phyloP scores from a whole-genome alignment of 2,797 vertebrate species.

The Pelochelys cantorii region DNA sequence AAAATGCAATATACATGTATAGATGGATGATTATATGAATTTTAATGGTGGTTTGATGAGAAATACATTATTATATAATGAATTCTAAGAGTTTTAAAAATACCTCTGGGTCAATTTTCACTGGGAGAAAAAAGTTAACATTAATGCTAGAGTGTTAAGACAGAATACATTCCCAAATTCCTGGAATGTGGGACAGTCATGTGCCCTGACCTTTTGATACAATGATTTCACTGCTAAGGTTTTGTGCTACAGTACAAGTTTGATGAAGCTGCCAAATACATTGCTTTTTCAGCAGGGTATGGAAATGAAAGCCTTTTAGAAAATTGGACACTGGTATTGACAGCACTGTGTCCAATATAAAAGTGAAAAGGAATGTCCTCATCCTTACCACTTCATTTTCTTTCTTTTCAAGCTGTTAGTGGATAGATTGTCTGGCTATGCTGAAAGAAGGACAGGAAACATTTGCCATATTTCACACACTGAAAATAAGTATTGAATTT shows the following conservation, averaged over 20 bases:
- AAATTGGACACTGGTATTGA: neutral
- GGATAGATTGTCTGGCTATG: neutral
- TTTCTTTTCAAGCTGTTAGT: neutral
- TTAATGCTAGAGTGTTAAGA: neutral
- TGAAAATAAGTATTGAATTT: too few relatives aligned
- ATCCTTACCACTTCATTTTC: neutral
- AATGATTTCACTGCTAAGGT: neutral
- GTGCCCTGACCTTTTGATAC: neutral
- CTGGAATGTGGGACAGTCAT: neutral
- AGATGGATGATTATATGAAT: accelerated
- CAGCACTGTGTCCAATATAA: neutral
- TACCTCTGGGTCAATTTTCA: neutral
- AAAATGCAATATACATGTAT: neutral
- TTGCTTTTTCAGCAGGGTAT: neutral
- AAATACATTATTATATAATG: neutral
- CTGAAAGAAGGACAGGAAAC: too few relatives aligned
- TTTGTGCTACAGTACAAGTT: neutral
- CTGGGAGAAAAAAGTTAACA: neutral
- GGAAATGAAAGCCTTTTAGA: neutral
- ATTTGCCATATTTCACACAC: too few relatives aligned
- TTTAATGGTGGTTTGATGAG: neutral
- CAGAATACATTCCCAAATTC: neutral
- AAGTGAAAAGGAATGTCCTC: neutral
- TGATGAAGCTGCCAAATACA: neutral
- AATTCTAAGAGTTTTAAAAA: neutral